Base-by-base conservation (phyloP, 2,888 invertebrate species). In the Formica aserva region DNA sequence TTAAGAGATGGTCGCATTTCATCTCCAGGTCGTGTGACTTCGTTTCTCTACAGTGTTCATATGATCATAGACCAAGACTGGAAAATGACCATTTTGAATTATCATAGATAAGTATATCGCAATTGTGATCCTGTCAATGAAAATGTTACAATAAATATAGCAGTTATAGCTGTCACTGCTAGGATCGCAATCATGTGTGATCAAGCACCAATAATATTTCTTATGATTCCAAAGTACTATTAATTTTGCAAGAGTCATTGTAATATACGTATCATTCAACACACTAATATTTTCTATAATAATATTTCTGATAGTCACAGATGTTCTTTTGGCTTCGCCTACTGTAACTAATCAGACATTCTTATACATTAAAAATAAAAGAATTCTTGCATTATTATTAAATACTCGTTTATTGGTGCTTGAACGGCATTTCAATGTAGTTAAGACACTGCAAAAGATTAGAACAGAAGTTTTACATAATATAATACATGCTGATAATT, bases 1-100 rank as follows among this genome's bases (percentile, higher is more conserved):
- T 83, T 84, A 85, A 88, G 88, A 93, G 88, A 91, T 94, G 92
- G 93, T 93, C 94, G 93, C 93, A 92, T 94, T 94, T 93, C 89
- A 92, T 91, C 92, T 91, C 91, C 90, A 90, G 92, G 90, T 89
- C 83, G 83, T 77, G 67, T 85, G 80, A 85, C 65, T 85, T 72
- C 32, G 41, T 87, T 83, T 85, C 67, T 71, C 48, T 76, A 52
- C 84, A 90, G 75, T 84, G 75, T 77, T 86, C 60, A 81, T 71
- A 90, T 88, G 89, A 88, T 91, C 88, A 88, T 90, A 80, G 82
- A 84, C 87, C 90, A 86, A 52, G 66, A 67, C 69, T 89, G 91
- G 89, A 83, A 85, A 86, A 91, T 91, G 89, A 91, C 63, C 91
- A 89, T 88, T 85, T 85, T 77, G 35, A 81, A 63, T 89, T 84